Percentiles rank a stretch among this genome's conserved stretches.
Evolutionary conservation across 2,888 invertebrate species (phyloP).

Genomic region (Zele albiditarsus): DNA sequence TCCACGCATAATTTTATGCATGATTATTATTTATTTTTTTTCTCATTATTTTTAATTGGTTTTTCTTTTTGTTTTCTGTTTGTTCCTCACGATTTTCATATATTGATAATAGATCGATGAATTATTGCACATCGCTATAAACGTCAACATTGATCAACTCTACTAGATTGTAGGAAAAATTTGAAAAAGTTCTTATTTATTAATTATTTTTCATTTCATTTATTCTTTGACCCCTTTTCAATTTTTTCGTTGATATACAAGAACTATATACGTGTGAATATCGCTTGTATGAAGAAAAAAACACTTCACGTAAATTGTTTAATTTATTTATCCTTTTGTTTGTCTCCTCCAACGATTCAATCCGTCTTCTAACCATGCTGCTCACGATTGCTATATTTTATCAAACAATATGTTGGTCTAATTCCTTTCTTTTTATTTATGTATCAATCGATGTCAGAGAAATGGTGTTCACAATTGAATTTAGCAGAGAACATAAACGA

Average conservation of each 20-base stretch:
- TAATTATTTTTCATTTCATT: not conserved
- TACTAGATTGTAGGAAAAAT: constrained; percentile 41
- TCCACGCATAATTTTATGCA: not conserved
- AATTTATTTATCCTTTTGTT: not conserved
- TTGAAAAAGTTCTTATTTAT: constrained; percentile 37
- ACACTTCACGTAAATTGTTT: not conserved
- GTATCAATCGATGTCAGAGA: constrained; percentile 69
- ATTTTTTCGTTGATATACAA: constrained; percentile 30
- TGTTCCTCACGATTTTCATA: not conserved
- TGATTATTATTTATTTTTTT: constrained; percentile 17
- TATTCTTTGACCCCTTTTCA: not conserved
- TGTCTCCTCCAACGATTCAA: not conserved
- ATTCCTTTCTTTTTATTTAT: not conserved
- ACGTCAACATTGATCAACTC: constrained; percentile 21
- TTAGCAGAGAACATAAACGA: not conserved
- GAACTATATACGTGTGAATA: constrained; percentile 2
- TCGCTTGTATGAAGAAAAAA: not conserved
- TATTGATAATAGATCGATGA: constrained; percentile 23
- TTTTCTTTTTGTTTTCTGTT: constrained; percentile 20
- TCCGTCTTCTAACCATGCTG: not conserved
- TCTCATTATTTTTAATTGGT: constrained; percentile 11
- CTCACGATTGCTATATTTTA: not conserved
- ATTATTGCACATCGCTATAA: constrained; percentile 32
- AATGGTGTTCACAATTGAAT: constrained; percentile 69
- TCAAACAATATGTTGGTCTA: not conserved